Base-by-base conservation (phyloP, 1,140 invertebrate species). In the Drosophila hydei region DNA sequence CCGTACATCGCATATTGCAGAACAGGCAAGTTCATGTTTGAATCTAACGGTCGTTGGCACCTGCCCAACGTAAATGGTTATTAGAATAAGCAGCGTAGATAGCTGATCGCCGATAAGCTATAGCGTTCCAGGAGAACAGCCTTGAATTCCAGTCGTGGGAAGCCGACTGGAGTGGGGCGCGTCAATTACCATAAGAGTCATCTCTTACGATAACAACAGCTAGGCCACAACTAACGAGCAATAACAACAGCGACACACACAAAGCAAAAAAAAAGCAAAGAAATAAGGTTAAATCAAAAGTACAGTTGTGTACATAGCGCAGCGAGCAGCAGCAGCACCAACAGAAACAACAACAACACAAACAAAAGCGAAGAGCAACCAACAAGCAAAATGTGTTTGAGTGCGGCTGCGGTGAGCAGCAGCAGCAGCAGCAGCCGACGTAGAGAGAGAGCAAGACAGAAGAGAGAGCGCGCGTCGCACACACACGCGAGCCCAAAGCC, bases 221-320 rank as follows among this genome's bases (percentile, higher is more conserved):
- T 51, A 27, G 40, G 38, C 38, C 38, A 12, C 43, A 56, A 72
- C 54, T 64, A 65, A 45, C 67, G 45, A 56, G 55, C 67, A 70
- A 58, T 48, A 50, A 60, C 63, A 47, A 45, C 43, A 69, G 60
- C 59, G 59, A 54, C 61, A 62, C 63, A 65, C 48, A 80, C 69
- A 71, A 65, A 60, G 64, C 69, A 71, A 65, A 67, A 85, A 76
- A 83, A 81, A 83, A 74, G 56, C 54, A 54, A 88, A 88, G 83
- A 88, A 88, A 88, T 89, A 88, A 88, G 83, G 83, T 88, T 88
- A 88, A 88, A 88, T 88, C 83, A 88, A 89, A 88, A 89, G 84
- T 89, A 88, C 84, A 88, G 83, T 88, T 87, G 83, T 87, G 83
- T 87, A 87, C 83, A 87, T 83, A 87, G 83, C 83, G 75, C 83